Evolutionary conservation across 2,888 invertebrate species (phyloP), one percentile per base, ranked within the genome.

Genomic region (Teinopalpus imperialis): DNA sequence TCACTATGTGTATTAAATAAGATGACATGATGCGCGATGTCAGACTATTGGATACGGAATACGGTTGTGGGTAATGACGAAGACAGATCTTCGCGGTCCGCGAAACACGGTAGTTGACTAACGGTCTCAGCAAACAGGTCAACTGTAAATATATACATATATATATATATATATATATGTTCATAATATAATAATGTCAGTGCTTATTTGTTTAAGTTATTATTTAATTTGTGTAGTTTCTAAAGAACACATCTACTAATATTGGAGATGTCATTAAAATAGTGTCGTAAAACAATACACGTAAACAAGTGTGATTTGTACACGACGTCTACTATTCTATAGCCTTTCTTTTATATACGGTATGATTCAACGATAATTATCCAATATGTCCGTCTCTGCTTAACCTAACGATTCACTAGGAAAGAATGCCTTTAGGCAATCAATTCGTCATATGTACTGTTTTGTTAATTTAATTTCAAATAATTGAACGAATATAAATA

Each of bases 31-130:
- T 35, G 46, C 16, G 8, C 10, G 12, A 34, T 18, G 29, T 1
- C 4, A 14, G 34, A 21, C 23, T 21, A 27, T 35, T 31, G 14
- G 14, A 13, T 30, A 9, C 3, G 16, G 20, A 46, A 46, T 44
- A 34, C 27, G 14, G 13, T 16, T 8, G 10, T 35, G 29, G 2
- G 6, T 26, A 35, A 20, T 23, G 57, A 56, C 57, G 59, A 48
- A 50, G 49, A 52, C 51, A 53, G 44, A 67, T 75, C 66, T 81
- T 69, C 61, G 66, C 70, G 83, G 76, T 81, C 77, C 63, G 57
- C 56, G 60, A 52, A 83, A 81, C 87, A 65, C 64, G 64, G 77
- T 75, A 66, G 59, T 58, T 58, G 51, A 45, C 20, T 66, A 54
- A 45, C 46, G 3, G 27, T 45, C 10, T 9, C 3, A 27, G 9